Evolutionary conservation across 2,113 vertebrate species (phyloP), one percentile per base, ranked within the genome.

Genomic region (Hydrochoerus hydrochaeris): DNA sequence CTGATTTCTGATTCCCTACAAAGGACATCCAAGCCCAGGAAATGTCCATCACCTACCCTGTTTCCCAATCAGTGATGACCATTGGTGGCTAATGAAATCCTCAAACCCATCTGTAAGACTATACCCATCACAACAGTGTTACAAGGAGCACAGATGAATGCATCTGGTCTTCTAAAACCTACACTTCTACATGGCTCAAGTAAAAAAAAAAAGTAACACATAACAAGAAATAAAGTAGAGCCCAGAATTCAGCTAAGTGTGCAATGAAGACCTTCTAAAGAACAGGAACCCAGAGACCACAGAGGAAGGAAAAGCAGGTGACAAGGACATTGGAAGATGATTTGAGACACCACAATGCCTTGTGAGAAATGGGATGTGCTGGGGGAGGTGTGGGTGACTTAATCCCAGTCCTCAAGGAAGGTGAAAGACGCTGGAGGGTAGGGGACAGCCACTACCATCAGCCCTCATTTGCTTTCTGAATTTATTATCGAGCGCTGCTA

Each of bases 161-260:
- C 58, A 82, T 52, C 16, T 84, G 44, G 58, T 28, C 83, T 88
- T 52, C 12, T 87, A 41, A 91, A 96, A 84, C 38, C 75, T 83
- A 95, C 73, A 88, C 24, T 38, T 89, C 26, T 41, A 10, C 3
- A 24, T 7, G 0, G 80, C 19, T 80, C 60, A 84, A 30, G 60
- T 62, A 65, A 87, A 60, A 52, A 4, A 41, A 44, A 52, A 4
- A 41, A 44, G 35, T 71, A 54, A 73, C 83, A 71, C 86, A 73
- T 60, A 87, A 60, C 19, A 4, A 80, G 80, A 92, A 90, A 69
- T 83, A 80, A 89, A 82, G 8, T 17, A 7, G 87, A 52, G 62
- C 2, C n/a, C 60, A 89, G 77, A 93, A 73, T 85, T 86, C 78
- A 41, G 30, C 38, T 62, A 38, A 62, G 26, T 65, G 28, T 77